These are phyloP conservation scores for Thera britannica DNA, from an alignment of 2,888 invertebrate genomes.

Conservation along the genomic window DNA sequence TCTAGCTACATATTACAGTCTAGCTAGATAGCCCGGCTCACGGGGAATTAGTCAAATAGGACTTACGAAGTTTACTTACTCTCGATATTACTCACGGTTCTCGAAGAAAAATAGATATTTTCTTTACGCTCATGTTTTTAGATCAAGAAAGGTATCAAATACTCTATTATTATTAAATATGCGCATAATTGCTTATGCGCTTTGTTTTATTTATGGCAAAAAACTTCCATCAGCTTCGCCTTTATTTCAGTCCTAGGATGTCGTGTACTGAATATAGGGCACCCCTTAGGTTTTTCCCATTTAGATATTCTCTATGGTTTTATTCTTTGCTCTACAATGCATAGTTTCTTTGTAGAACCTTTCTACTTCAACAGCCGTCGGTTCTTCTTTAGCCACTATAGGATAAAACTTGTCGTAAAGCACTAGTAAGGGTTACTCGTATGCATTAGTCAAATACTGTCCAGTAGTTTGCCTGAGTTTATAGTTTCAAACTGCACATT, in stretches of 20 bases:
- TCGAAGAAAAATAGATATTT: constrained; percentile 7
- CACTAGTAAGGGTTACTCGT: constrained; percentile 24
- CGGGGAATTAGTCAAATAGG: constrained; percentile 42
- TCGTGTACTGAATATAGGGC: no score
- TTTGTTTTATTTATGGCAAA: no score
- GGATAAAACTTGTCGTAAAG: neutral
- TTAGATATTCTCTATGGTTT: no score
- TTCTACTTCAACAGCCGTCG: neutral
- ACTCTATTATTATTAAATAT: no score
- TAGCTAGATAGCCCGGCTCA: constrained; percentile 30
- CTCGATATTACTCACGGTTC: constrained; percentile 21
- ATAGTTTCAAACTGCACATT: constrained; percentile 35
- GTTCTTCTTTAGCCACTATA: neutral
- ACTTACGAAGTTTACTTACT: constrained; percentile 37
- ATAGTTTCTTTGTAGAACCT: neutral
- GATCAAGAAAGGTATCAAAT: neutral
- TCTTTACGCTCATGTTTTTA: neutral
- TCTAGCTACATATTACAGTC: constrained; percentile 19
- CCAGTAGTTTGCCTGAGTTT: constrained; percentile 38
- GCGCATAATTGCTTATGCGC: no score
- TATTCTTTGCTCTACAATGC: no score
- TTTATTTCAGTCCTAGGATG: no score
- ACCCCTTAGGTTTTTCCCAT: no score
- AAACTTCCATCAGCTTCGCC: no score
- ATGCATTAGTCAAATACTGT: constrained; percentile 42